A percentile compares a stretch with the other conserved stretches of the same genome.
These are phyloP conservation scores for Lysandra bellargus DNA, from an alignment of 2,888 invertebrate genomes.

Conservation along the genomic window DNA sequence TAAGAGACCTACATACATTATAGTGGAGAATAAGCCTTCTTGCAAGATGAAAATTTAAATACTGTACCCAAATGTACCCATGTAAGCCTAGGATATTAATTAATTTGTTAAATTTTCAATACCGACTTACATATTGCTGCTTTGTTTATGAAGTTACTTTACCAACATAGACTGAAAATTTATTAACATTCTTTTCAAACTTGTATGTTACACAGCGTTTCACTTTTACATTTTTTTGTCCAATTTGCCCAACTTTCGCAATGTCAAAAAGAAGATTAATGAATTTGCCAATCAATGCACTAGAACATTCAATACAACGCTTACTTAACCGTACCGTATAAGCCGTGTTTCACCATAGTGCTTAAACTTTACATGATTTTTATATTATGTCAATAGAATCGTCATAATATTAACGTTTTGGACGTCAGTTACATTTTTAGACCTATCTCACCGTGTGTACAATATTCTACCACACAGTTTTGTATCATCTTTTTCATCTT, in stretches of 20 bases:
- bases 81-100: constrained; percentile 54
- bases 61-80: constrained; percentile 50
- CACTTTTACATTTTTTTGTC: background rate
- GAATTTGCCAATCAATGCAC: no score
- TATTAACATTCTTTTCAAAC: background rate
- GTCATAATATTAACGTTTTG: background rate
- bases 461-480: background rate
- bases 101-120: constrained; percentile 50
- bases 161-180: background rate
- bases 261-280: no score
- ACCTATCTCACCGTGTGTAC: background rate
- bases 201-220: background rate
- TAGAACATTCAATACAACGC: no score
- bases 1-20: constrained; percentile 58
- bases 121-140: background rate
- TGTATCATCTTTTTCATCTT: background rate
- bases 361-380: no score
- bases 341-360: no score
- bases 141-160: background rate
- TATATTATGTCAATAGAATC: background rate
- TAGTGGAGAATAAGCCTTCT: constrained; percentile 58
- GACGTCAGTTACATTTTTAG: background rate
- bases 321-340: no score
- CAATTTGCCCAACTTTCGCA: no score
- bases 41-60: constrained; percentile 62